Evolutionary conservation across 1,140 invertebrate genomes (phyloP).

Genomic region (Drosophila parabipectinata): DNA sequence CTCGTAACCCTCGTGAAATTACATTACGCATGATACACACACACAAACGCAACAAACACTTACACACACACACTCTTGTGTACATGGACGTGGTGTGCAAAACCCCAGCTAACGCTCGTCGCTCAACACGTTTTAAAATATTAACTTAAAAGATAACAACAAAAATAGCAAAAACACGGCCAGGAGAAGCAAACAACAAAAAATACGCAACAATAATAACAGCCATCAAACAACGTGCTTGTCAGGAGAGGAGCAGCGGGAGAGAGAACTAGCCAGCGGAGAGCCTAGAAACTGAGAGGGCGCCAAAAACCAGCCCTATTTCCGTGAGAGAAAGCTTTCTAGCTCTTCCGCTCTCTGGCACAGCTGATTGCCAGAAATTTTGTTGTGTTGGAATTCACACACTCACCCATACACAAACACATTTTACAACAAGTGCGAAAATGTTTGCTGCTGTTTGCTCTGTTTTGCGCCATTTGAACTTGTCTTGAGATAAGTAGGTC

Average conservation of each 20-base stretch:
- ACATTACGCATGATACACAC: slow-evolving; percentile 58
- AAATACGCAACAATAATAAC: slow-evolving; percentile 58
- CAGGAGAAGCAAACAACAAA: slow-evolving; percentile 30
- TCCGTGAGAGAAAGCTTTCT: slow-evolving; percentile 23
- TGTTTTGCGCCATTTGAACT: slow-evolving; percentile 31
- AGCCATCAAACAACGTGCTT: slow-evolving; percentile 65
- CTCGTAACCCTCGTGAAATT: slow-evolving; percentile 62
- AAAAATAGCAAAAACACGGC: slow-evolving; percentile 21
- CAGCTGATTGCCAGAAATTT: slow-evolving; percentile 37
- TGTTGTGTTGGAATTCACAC: neutral
- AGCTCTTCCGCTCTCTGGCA: neutral
- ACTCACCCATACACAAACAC: slow-evolving; percentile 12
- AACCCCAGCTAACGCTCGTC: slow-evolving; percentile 42
- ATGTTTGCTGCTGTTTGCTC: slow-evolving; percentile 37
- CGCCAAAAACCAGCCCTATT: slow-evolving; percentile 22
- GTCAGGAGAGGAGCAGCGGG: slow-evolving; percentile 27
- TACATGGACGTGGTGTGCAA: slow-evolving; percentile 18
- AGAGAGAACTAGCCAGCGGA: neutral
- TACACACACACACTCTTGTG: slow-evolving; percentile 6
- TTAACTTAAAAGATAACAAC: slow-evolving; percentile 49
- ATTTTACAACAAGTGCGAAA: slow-evolving; percentile 41
- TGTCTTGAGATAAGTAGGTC: slow-evolving; percentile 34
- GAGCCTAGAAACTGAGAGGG: slow-evolving; percentile 11
- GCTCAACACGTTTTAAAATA: slow-evolving; percentile 69
- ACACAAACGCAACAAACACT: slow-evolving; percentile 6